A percentile compares a stretch with the other conserved stretches of the same genome.
These are phyloP conservation scores for Scaptomyza polygonia DNA, from an alignment of 2,888 invertebrate species.

Conservation along the genomic window DNA sequence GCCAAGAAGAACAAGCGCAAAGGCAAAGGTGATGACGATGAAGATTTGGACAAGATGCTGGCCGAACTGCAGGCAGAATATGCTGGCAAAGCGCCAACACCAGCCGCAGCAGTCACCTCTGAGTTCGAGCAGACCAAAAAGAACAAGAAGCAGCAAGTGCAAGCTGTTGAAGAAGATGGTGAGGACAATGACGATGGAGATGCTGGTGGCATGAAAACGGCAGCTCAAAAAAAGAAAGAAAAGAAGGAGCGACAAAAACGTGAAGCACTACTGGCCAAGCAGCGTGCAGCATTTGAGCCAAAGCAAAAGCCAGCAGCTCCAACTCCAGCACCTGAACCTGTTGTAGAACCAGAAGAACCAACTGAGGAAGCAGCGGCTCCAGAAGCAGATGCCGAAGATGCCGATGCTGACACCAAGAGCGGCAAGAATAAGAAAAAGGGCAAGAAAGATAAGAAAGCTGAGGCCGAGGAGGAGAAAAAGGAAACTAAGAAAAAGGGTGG, in stretches of 20 bases:
- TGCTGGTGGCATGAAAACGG: slow-evolving; percentile 89
- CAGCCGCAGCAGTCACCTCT: slow-evolving; percentile 64
- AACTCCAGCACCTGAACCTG: slow-evolving; percentile 34
- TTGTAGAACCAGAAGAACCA: slow-evolving; percentile 41
- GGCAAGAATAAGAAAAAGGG: slow-evolving; percentile 84
- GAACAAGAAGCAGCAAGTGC: slow-evolving; percentile 67
- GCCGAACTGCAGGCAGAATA: slow-evolving; percentile 92
- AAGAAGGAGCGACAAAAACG: slow-evolving; percentile 93
- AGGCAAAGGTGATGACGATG: slow-evolving; percentile 89
- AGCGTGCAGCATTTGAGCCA: slow-evolving; percentile 82
- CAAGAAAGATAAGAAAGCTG: slow-evolving; percentile 84
- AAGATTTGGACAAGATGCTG: slow-evolving; percentile 92
- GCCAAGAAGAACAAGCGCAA: slow-evolving; percentile 90
- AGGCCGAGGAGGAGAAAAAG: slow-evolving; percentile 86
- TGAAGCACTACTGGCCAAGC: slow-evolving; percentile 86
- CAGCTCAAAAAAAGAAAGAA: slow-evolving; percentile 95
- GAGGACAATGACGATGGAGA: slow-evolving; percentile 85
- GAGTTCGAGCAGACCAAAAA: slow-evolving; percentile 79
- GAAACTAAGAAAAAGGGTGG: slow-evolving; percentile 86
- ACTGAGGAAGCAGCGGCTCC: slow-evolving; percentile 21
- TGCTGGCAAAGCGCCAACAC: slow-evolving; percentile 88
- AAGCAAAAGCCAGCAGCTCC: slow-evolving; percentile 76
- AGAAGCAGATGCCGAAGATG: slow-evolving; percentile 67
- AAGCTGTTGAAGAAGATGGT: slow-evolving; percentile 75
- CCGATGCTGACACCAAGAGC: slow-evolving; percentile 66